phyloP scores from a whole-genome alignment of 1,140 invertebrate species.

The Cotesia glomerata region DNA sequence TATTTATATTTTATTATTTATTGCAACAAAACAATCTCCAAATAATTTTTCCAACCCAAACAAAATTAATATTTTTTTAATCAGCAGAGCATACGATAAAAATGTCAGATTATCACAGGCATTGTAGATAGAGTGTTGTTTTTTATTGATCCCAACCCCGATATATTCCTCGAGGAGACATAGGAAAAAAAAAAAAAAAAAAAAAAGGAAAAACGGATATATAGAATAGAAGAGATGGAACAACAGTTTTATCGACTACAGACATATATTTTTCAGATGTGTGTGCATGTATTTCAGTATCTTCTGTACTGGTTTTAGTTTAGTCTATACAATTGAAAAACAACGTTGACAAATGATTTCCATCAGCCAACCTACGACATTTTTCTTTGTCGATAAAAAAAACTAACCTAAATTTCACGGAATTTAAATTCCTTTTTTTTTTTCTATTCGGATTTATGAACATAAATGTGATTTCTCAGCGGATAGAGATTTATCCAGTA shows the following conservation, averaged over 20 bases:
- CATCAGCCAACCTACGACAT: background rate
- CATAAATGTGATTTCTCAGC: too few species aligned
- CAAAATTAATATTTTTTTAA: background rate
- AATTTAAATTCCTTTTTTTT: background rate
- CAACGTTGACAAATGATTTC: slow-evolving; percentile 11
- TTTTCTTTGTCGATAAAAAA: background rate
- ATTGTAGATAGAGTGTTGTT: background rate
- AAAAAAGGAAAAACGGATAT: background rate
- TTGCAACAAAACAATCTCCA: background rate
- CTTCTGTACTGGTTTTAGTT: background rate
- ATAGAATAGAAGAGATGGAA: background rate
- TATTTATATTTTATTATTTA: too few species aligned
- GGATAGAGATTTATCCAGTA: too few species aligned
- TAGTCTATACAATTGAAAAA: background rate
- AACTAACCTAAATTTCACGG: background rate
- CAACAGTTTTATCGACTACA: background rate
- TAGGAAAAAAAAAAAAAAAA: background rate
- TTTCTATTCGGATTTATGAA: too few species aligned
- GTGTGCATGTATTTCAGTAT: background rate
- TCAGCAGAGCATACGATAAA: too few species aligned
- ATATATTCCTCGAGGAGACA: background rate
- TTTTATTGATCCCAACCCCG: background rate
- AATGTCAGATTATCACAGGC: background rate
- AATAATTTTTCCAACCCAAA: background rate
- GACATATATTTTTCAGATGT: background rate